Percentiles rank a stretch among this genome's conserved stretches.
Evolutionary conservation across 2,888 invertebrate species (phyloP).

Genomic region (Tetanocera ferruginea): DNA sequence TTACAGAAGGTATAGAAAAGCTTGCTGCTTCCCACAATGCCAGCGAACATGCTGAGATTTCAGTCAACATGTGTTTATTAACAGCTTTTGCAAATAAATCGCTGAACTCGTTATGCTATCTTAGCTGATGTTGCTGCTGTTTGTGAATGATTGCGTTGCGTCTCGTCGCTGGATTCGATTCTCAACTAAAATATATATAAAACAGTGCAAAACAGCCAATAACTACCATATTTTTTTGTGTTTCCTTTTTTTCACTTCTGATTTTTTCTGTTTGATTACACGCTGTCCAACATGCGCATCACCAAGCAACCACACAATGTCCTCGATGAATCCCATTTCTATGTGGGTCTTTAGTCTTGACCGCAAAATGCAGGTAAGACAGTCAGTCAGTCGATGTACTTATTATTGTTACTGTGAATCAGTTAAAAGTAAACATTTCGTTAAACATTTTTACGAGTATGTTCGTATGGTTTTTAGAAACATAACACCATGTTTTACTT

Average conservation of each 20-base stretch:
- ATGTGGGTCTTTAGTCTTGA: background rate
- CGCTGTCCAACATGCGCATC: background rate
- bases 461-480: background rate
- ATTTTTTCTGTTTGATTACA: slow-evolving; percentile 11
- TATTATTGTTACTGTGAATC: slow-evolving; percentile 10
- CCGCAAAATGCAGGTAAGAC: slow-evolving; percentile 6
- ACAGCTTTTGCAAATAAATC: slow-evolving; percentile 34
- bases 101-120: slow-evolving; percentile 12
- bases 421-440: slow-evolving; percentile 24
- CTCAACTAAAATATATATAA: background rate
- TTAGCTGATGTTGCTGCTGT: background rate
- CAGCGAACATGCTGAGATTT: slow-evolving; percentile 5
- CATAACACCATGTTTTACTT: slow-evolving; percentile 16
- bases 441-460: background rate
- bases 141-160: slow-evolving; percentile 27
- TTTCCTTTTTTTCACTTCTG: background rate
- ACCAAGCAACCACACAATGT: slow-evolving; percentile 23
- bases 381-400: background rate
- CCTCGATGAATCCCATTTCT: slow-evolving; percentile 22
- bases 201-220: background rate
- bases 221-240: background rate
- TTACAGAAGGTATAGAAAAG: background rate
- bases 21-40: slow-evolving; percentile 8
- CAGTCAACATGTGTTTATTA: slow-evolving; percentile 34
- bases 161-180: slow-evolving; percentile 5